Conservation (phyloP, 2,888 invertebrate species). For the Pseudolycoriella hygida region DNA sequence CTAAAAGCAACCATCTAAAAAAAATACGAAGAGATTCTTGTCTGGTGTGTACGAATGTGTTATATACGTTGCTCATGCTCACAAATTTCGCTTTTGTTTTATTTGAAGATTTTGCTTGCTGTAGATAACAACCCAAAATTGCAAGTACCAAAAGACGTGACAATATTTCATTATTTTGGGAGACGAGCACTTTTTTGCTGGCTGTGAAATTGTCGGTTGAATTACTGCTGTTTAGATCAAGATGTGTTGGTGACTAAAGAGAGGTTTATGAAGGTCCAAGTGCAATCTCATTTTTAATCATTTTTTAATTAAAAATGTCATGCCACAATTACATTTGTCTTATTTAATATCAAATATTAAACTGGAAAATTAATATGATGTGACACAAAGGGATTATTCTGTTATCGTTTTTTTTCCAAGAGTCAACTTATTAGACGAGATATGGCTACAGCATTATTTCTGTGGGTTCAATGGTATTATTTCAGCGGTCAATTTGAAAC, state of each 20-base stretch:
- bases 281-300: not conserved
- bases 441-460: no score
- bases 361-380: no score
- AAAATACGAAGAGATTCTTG: no score
- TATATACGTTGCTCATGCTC: not conserved
- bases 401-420: no score
- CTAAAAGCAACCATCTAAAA: no score
- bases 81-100: no score
- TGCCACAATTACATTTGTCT: not conserved
- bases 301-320: not conserved
- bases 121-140: slow-evolving; percentile 3
- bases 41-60: not conserved
- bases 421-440: no score
- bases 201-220: not conserved
- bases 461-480: no score
- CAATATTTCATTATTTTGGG: slow-evolving; percentile 17
- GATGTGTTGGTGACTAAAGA: no score
- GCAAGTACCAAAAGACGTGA: slow-evolving; percentile 16
- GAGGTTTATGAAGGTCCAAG: not conserved
- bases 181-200: slow-evolving; percentile 11
- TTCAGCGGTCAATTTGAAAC: no score
- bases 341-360: no score
- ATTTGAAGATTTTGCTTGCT: not conserved
- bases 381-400: no score
- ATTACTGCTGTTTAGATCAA: not conserved